These are phyloP conservation scores for Antheraea pernyi DNA, from an alignment of 1,140 invertebrate species.

Conservation along the genomic window DNA sequence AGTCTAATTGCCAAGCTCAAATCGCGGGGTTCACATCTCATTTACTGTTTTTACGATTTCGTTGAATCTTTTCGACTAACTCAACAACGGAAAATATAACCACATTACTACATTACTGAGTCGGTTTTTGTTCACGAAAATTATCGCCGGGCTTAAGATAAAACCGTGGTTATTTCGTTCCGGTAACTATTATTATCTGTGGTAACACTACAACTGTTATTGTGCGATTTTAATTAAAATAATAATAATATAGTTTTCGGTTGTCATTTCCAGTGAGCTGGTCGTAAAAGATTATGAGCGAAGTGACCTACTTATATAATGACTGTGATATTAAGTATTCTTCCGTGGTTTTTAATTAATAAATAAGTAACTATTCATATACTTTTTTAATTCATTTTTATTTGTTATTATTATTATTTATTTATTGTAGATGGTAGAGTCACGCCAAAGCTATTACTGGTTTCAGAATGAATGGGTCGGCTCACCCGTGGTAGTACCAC, in stretches of 20 bases:
- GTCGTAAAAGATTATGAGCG: background rate
- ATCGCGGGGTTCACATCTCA: slow-evolving; percentile 46
- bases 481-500: no score
- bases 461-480: no score
- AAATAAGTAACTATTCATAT: no score
- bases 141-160: background rate
- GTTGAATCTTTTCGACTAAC: slow-evolving; percentile 9
- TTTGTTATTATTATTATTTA: no score
- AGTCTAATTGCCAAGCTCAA: slow-evolving; percentile 41
- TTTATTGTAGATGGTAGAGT: no score
- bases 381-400: no score
- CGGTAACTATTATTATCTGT: background rate
- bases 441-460: no score
- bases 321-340: background rate
- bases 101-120: background rate
- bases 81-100: slow-evolving; percentile 1
- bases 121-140: slow-evolving; percentile 1
- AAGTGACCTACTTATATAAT: slow-evolving; percentile 2
- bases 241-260: slow-evolving; percentile 2
- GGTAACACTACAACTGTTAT: background rate
- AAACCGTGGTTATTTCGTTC: background rate
- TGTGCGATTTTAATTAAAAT: slow-evolving; percentile 1
- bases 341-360: background rate
- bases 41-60: slow-evolving; percentile 42
- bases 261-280: background rate